phyloP scores from a whole-genome alignment of 2,888 invertebrate genomes.

The Fabriciana adippe region DNA sequence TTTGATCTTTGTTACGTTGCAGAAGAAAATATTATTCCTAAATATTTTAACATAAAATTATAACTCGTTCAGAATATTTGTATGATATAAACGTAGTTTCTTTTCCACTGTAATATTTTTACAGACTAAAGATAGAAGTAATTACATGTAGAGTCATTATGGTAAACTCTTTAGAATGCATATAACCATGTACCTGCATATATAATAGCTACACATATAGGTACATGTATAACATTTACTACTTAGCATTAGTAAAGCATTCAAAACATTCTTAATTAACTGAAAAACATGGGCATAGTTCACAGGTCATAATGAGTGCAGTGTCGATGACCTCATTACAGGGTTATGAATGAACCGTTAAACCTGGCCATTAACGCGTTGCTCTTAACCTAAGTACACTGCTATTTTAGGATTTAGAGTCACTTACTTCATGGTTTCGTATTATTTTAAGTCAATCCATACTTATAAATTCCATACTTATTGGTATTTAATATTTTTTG shows the following conservation, averaged over 20 bases:
- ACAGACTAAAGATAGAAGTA: neutral
- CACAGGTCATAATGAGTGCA: constrained; percentile 44
- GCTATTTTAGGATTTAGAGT: constrained; percentile 56
- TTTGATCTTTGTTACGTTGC: constrained; percentile 25
- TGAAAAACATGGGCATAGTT: constrained; percentile 37
- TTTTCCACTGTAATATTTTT: neutral
- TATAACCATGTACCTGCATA: no score
- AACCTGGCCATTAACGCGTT: constrained; percentile 65
- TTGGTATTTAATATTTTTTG: no score
- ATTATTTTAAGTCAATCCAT: neutral
- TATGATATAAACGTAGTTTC: neutral
- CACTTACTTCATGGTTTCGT: constrained; percentile 2
- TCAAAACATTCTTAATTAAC: constrained; percentile 32
- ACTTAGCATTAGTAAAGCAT: constrained; percentile 5
- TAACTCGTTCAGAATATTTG: neutral
- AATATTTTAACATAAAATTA: constrained; percentile 18
- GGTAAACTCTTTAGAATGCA: constrained; percentile 5
- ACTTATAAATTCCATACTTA: neutral
- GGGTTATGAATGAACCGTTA: constrained; percentile 70
- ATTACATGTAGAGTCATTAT: constrained; percentile 1
- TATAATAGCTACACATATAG: no score
- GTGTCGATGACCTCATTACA: constrained; percentile 72
- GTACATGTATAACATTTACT: neutral
- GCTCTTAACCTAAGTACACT: constrained; percentile 52
- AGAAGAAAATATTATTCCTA: constrained; percentile 21